Conservation (phyloP, 92 coral and sea anemone genomes). For the Ricordea florida region DNA sequence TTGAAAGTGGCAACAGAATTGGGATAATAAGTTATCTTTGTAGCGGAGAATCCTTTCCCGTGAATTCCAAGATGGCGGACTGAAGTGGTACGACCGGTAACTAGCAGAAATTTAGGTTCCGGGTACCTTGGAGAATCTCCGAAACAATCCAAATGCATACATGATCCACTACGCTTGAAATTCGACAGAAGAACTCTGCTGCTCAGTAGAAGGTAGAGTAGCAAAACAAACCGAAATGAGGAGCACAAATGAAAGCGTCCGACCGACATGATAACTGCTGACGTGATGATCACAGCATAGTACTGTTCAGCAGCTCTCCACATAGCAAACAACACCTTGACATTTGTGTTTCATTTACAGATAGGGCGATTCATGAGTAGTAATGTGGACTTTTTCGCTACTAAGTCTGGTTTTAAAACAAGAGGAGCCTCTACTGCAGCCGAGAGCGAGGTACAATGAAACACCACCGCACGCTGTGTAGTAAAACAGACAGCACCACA, state of each 20-base stretch:
- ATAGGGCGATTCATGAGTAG: slow-evolving; percentile 79
- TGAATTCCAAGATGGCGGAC: background rate
- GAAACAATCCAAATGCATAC: background rate
- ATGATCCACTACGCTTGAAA: background rate
- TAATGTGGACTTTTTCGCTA: slow-evolving; percentile 84
- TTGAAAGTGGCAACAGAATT: background rate
- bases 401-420: slow-evolving; percentile 79
- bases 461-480: no score
- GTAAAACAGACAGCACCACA: no score
- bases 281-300: no score
- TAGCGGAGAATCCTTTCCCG: background rate
- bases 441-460: slow-evolving; percentile 64
- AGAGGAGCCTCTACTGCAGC: slow-evolving; percentile 85
- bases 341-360: slow-evolving; percentile 12
- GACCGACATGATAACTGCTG: background rate
- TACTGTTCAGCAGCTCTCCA: no score
- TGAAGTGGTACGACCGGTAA: background rate
- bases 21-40: background rate
- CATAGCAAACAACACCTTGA: no score
- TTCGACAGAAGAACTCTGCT: background rate
- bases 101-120: background rate
- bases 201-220: background rate
- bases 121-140: background rate
- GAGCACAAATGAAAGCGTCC: background rate
- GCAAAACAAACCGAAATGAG: background rate